phyloP scores from a whole-genome alignment of 2,888 invertebrate species.

The Scaptodrosophila latifasciaeformis region DNA sequence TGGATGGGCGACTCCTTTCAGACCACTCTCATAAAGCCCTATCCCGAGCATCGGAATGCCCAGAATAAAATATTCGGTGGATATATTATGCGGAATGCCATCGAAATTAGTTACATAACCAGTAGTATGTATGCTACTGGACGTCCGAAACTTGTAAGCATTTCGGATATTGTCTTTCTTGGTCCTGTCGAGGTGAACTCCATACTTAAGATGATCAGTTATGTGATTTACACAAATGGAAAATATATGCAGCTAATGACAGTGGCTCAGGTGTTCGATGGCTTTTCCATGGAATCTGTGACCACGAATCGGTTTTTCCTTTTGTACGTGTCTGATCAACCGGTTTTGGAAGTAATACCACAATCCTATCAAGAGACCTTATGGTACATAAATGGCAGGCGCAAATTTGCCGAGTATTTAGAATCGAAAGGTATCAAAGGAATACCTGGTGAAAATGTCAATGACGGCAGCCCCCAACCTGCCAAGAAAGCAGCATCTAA shows the following conservation, averaged over 20 bases:
- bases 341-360: constrained; percentile 78
- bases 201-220: constrained; percentile 80
- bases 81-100: constrained; percentile 84
- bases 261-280: constrained; percentile 79
- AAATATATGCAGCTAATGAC: constrained; percentile 80
- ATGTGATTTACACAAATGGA: constrained; percentile 77
- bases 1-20: constrained; percentile 80
- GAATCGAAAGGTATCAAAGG: no score
- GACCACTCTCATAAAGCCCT: constrained; percentile 79
- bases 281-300: constrained; percentile 34
- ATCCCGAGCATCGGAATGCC: constrained; percentile 82
- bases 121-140: constrained; percentile 78
- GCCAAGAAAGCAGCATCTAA: no score
- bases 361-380: constrained; percentile 81
- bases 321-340: constrained; percentile 77
- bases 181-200: constrained; percentile 83
- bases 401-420: constrained; percentile 74
- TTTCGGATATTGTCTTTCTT: constrained; percentile 83
- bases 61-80: constrained; percentile 87
- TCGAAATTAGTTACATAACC: constrained; percentile 83
- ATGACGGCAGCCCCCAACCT: no score
- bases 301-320: constrained; percentile 84
- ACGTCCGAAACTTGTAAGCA: constrained; percentile 77
- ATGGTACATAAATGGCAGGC: constrained; percentile 77
- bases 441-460: no score